phyloP scores from a whole-genome alignment of 2,113 vertebrate species.

The Plecotus auritus region DNA sequence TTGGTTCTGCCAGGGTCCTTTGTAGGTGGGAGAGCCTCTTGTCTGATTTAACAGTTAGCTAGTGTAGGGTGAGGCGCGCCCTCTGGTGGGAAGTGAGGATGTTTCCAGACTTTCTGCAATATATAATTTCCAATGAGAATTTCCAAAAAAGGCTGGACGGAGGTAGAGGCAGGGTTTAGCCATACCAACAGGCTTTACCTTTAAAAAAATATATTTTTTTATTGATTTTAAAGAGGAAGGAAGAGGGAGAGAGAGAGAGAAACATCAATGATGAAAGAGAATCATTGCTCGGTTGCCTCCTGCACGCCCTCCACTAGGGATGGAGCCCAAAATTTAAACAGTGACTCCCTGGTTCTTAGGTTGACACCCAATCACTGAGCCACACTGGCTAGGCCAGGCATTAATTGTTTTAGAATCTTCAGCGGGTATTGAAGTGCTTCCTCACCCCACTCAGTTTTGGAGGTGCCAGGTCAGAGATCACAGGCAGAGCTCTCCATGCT shows the following conservation, averaged over 20 bases:
- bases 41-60: not conserved
- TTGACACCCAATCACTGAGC: no score
- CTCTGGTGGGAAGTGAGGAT: not conserved
- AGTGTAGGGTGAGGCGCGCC: not conserved
- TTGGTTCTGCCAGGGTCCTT: not conserved
- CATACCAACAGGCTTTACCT: not conserved
- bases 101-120: not conserved
- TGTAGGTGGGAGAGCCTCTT: no score
- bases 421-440: not conserved
- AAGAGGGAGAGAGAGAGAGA: no score
- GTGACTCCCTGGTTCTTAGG: no score
- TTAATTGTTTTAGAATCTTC: not conserved
- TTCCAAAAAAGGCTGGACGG: not conserved
- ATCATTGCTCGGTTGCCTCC: no score
- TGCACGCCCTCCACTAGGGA: no score
- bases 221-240: no score
- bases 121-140: not conserved
- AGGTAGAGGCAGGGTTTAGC: not conserved
- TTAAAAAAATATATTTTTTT: no score
- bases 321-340: no score
- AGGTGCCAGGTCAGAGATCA: not conserved
- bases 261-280: no score
- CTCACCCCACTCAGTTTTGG: not conserved
- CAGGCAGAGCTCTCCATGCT: not conserved
- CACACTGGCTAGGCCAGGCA: no score